These are phyloP conservation scores for Cyanoliseus patagonus DNA, from an alignment of 2,113 vertebrate genomes.

Conservation along the genomic window DNA sequence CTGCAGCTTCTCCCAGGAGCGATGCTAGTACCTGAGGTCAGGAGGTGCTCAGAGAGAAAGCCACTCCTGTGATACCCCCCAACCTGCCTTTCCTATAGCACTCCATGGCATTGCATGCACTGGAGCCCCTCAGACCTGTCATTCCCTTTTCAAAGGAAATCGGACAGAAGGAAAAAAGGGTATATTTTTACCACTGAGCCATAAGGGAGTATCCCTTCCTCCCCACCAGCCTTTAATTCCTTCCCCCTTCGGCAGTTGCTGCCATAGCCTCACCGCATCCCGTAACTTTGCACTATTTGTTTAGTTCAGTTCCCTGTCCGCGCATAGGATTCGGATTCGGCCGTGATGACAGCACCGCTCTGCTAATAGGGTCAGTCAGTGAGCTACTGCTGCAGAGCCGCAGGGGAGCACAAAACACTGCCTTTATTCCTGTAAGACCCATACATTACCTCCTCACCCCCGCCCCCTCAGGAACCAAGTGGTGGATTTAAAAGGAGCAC, in stretches of 20 bases:
- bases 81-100: not conserved
- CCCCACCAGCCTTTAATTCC: not conserved
- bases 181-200: not conserved
- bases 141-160: not conserved
- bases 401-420: conserved; percentile 58
- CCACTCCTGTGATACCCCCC: not conserved
- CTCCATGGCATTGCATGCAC: not conserved
- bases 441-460: conserved; percentile 31
- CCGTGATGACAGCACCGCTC: not conserved
- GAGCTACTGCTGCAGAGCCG: conserved; percentile 48
- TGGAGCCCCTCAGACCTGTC: not conserved
- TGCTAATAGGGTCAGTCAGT: conserved; percentile 49
- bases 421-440: conserved; percentile 61
- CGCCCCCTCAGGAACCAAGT: conserved; percentile 24
- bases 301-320: not conserved
- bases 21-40: not conserved
- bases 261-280: not conserved
- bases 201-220: not conserved
- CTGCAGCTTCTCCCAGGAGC: not conserved
- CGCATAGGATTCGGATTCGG: not conserved
- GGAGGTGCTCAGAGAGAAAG: not conserved
- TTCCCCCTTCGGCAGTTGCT: not conserved
- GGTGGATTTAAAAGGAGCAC: conserved; percentile 48
- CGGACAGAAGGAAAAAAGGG: fast-evolving
- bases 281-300: not conserved